These are phyloP conservation scores for Anthophora plumipes DNA, from an alignment of 2,888 invertebrate species.

Conservation along the genomic window DNA sequence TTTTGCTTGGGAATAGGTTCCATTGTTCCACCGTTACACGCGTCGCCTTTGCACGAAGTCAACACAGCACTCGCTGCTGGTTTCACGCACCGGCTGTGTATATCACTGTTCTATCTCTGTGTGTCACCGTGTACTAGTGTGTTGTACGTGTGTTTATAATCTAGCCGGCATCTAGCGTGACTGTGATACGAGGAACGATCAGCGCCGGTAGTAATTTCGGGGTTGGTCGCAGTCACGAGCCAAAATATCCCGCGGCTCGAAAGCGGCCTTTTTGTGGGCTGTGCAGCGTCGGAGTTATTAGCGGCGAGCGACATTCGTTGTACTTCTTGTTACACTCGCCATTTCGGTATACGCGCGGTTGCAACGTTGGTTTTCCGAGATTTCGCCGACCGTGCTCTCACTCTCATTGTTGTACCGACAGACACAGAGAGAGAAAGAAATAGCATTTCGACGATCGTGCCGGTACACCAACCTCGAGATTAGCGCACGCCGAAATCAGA, in stretches of 20 bases:
- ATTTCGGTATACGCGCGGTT: constrained; percentile 34
- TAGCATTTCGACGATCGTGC: constrained; percentile 15
- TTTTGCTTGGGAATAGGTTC: background rate
- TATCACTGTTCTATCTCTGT: constrained; percentile 1
- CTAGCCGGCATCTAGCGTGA: constrained; percentile 51
- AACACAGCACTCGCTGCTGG: background rate
- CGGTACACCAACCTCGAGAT: background rate
- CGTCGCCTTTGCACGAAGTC: constrained; percentile 37
- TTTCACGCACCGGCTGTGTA: constrained; percentile 25
- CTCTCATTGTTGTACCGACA: constrained; percentile 27
- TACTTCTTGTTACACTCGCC: constrained; percentile 61
- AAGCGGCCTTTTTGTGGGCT: constrained; percentile 75
- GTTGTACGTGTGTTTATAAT: constrained; percentile 59
- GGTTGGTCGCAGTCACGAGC: constrained; percentile 69
- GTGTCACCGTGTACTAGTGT: background rate
- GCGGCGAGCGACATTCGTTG: constrained; percentile 73
- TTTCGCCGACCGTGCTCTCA: constrained; percentile 34
- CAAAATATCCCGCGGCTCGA: constrained; percentile 73
- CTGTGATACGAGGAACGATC: constrained; percentile 63
- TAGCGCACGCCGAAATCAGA: background rate
- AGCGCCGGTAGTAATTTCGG: constrained; percentile 72
- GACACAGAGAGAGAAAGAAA: too few species aligned
- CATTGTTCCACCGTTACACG: constrained; percentile 47
- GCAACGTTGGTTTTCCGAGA: constrained; percentile 37
- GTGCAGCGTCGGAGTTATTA: constrained; percentile 74